Base-by-base conservation (phyloP, 2,113 vertebrate genomes). In the Phyllostomus hastatus region DNA sequence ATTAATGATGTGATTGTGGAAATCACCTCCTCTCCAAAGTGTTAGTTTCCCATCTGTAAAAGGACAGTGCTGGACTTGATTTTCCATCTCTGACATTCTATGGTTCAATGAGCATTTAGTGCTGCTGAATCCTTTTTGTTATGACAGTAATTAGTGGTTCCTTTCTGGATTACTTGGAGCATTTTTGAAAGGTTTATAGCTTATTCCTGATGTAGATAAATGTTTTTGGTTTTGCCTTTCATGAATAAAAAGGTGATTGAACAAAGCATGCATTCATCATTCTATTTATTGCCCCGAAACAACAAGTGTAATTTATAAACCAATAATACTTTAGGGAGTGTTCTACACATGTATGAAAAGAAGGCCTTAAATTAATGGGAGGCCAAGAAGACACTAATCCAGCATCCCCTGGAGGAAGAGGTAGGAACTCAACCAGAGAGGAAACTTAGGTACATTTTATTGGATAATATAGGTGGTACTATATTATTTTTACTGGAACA, bases 201-300 rank as follows among this genome's bases (percentile, higher is more conserved):
- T 98, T 98, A 98, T 97, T 98, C 92, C 66, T 98, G 98, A 98
- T 98, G 96, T 98, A 98, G 98, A 99, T 98, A 98, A 98, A 98
- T 98, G 98, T 94, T 98, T 98, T 98, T 97, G 95, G 67, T 96
- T 98, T 98, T 98, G 95, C 96, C 95, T 98, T 98, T 98, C 98
- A 98, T 98, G 98, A 99, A 98, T 98, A 98, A 98, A 98, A 98
- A 98, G 98, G 98, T 98, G 98, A 98, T 98, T 98, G 98, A 98
- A 98, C 96, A 98, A 98, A 98, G 97, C 98, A 96, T 97, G 61
- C 97, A 99, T 99, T 98, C 97, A 98, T 98, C 98, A 98, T 98
- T 98, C 97, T 96, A 97, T 98, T 98, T 98, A 98, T 98, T 97
- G 96, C 98, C 98, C 97, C 92, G 96, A 98, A 99, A 98, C 97